Base-by-base conservation (phyloP, 2,888 invertebrate genomes). In the Microctonus hyperodae region DNA sequence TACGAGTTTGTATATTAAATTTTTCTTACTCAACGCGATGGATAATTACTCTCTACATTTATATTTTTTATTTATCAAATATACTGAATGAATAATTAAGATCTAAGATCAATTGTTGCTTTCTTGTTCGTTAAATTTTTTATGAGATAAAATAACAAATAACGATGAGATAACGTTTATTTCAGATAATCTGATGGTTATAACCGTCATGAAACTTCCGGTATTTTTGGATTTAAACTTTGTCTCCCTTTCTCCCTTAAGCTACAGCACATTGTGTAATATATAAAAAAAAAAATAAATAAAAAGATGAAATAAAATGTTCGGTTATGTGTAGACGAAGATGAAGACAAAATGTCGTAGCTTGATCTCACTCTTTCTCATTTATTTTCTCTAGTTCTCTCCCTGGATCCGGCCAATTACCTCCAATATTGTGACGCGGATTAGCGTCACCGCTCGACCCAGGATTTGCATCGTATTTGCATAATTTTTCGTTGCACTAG, bases 401-500 rank as follows among this genome's bases (percentile, higher is more conserved):
- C 25, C 44, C 48, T 67, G 63, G 70, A 71, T 72, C 67, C 75
- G 81, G 81, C 77, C 81, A 83, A 83, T 82, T 82, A 81, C 81
- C 80, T 82, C 77, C 81, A 79, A 83, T 82, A 82, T 82, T 81
- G 79, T 82, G 82, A 83, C 79, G 78, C 73, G 80, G 81, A 81
- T 83, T 80, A 81, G 76, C 81, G 81, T 81, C 81, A 78, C 75
- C 73, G 71, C 78, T 73, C 72, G 74, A 72, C 74, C 72, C 71
- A 69, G 76, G 80, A 82, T 83, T 82, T 82, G 81, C 82, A 83
- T 83, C 71, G 76, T 77, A 81, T 83, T 82, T 82, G 78, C 82
- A 83, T 83, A 82, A 83, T 83, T 83, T 81, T 72, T 72, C 76
- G 79, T 77, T 80, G 80, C 81, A 79, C 76, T 74, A 74, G 69